Evolutionary conservation across 2,797 vertebrate genomes (phyloP).

Genomic region (Pseudochirops cupreus): DNA sequence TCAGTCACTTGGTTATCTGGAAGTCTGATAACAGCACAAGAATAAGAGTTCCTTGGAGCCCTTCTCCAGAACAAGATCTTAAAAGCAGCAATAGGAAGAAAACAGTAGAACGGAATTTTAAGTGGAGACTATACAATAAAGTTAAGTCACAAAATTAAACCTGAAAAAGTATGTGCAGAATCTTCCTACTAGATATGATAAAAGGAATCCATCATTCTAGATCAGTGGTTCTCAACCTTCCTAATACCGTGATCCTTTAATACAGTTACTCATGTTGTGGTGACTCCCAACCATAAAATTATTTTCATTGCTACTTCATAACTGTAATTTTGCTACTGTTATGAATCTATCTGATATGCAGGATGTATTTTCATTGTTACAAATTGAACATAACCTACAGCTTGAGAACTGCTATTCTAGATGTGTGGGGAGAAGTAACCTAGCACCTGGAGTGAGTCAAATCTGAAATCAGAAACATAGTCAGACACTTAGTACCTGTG

Average conservation of each 20-base stretch:
- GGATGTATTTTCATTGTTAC: too few relatives aligned
- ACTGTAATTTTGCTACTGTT: too few relatives aligned
- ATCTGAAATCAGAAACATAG: neutral
- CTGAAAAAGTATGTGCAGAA: too few relatives aligned
- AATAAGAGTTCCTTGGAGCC: slow-evolving; percentile 10
- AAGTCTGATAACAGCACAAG: slow-evolving; percentile 61
- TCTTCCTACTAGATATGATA: neutral
- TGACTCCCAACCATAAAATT: too few relatives aligned
- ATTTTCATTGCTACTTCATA: too few relatives aligned
- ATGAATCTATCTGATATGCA: too few relatives aligned
- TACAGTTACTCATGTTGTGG: too few relatives aligned
- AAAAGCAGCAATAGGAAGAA: neutral
- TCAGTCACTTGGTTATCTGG: slow-evolving; percentile 66
- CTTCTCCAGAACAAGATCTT: neutral
- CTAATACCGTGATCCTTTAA: too few relatives aligned
- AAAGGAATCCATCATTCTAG: neutral
- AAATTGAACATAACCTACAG: too few relatives aligned
- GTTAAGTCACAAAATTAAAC: neutral
- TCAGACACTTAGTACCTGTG: neutral
- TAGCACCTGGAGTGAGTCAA: neutral
- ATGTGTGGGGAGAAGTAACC: neutral
- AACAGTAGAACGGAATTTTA: neutral
- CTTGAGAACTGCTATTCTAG: neutral
- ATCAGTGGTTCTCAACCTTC: too few relatives aligned
- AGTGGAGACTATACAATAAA: slow-evolving; percentile 23